phyloP scores from a whole-genome alignment of 2,797 vertebrate species.

The Pteropus rufus region DNA sequence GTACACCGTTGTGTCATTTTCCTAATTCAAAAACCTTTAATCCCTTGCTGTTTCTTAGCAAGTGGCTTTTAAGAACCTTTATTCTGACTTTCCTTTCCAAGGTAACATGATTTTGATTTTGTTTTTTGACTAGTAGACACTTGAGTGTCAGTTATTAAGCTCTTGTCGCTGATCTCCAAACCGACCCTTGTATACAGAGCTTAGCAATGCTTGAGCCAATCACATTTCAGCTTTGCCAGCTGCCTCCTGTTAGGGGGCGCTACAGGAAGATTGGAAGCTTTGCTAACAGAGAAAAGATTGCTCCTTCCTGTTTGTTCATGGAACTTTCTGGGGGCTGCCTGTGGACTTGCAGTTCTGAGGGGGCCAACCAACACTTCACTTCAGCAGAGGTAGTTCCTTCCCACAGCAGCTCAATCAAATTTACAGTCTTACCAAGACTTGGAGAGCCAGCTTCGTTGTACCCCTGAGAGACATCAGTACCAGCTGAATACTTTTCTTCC shows the following conservation, averaged over 20 bases:
- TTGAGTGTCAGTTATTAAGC: not conserved
- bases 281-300: not conserved
- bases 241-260: constrained; percentile 57
- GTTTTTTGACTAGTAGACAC: not conserved
- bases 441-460: not conserved
- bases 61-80: not conserved
- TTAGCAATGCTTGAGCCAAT: not conserved
- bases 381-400: not conserved
- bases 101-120: not conserved
- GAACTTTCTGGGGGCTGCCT: constrained; percentile 47
- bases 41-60: not conserved
- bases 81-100: not conserved
- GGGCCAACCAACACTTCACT: not conserved
- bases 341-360: not conserved
- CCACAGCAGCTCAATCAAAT: not conserved
- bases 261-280: not conserved
- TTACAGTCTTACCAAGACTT: not conserved
- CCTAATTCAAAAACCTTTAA: not conserved
- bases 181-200: not conserved
- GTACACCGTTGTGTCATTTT: not conserved
- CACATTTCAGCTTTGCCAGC: not conserved
- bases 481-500: not conserved
- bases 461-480: not conserved
- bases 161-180: not conserved
- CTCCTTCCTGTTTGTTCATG: constrained; percentile 61